These are phyloP conservation scores for Tetrax tetrax DNA, from an alignment of 2,113 vertebrate species.

Conservation along the genomic window DNA sequence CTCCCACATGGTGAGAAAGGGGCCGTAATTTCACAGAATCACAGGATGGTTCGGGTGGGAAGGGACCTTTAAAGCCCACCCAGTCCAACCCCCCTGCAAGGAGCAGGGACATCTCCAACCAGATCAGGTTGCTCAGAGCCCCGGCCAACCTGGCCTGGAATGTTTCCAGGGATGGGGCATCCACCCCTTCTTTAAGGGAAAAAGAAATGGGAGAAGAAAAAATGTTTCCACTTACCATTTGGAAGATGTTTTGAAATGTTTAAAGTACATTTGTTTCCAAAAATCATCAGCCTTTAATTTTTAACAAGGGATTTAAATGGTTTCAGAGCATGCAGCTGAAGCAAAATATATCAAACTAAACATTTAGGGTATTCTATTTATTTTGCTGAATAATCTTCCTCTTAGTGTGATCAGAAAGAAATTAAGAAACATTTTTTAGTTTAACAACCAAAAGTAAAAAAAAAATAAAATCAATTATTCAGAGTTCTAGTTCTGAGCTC, in stretches of 20 bases:
- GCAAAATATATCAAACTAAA: slow-evolving; percentile 25
- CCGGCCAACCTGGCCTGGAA: no score
- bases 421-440: slow-evolving; percentile 21
- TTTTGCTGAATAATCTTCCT: slow-evolving; percentile 36
- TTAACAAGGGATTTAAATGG: slow-evolving; percentile 14
- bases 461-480: slow-evolving; percentile 39
- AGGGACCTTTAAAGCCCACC: no score
- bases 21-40: not conserved
- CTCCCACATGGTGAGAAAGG: not conserved
- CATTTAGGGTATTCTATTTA: not conserved
- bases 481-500: not conserved
- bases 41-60: not conserved
- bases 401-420: slow-evolving; percentile 22
- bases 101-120: no score
- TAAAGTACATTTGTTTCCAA: not conserved
- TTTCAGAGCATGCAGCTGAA: slow-evolving; percentile 1
- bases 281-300: not conserved
- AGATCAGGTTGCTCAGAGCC: no score
- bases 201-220: not conserved
- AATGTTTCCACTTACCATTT: not conserved
- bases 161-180: no score
- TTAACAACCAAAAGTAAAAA: not conserved
- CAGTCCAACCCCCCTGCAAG: no score
- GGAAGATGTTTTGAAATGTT: not conserved
- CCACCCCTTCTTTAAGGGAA: not conserved